Conservation (phyloP, 1,140 invertebrate genomes). For the Drosophila quadrilineata region DNA sequence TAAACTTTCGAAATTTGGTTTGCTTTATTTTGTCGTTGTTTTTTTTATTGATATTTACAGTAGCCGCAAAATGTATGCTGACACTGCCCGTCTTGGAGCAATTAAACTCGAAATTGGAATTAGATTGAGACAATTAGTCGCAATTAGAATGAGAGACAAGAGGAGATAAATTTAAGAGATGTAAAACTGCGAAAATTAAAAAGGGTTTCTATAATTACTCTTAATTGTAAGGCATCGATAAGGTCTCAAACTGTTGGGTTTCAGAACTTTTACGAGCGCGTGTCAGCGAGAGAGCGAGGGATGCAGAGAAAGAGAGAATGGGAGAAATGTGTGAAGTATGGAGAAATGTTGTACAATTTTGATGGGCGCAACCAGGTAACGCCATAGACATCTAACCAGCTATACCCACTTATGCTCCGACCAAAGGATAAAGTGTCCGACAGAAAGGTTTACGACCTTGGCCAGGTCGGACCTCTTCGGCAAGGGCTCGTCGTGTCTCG, state of each 20-base stretch:
- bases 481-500: slow-evolving; percentile 22
- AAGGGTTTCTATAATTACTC: slow-evolving; percentile 42
- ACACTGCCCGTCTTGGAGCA: not conserved
- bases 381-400: not conserved
- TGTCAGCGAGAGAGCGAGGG: slow-evolving; percentile 35
- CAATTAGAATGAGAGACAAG: slow-evolving; percentile 53
- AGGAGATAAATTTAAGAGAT: slow-evolving; percentile 13
- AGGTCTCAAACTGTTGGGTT: slow-evolving; percentile 10
- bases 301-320: slow-evolving; percentile 26
- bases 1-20: slow-evolving; percentile 6
- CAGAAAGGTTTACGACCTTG: slow-evolving; percentile 45
- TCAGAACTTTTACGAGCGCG: slow-evolving; percentile 62
- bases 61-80: slow-evolving; percentile 31
- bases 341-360: slow-evolving; percentile 1
- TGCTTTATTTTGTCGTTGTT: too few species aligned
- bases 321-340: slow-evolving; percentile 9
- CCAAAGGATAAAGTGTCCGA: too few species aligned
- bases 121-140: slow-evolving; percentile 58
- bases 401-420: too few species aligned
- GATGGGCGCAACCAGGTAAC: slow-evolving; percentile 37
- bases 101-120: slow-evolving; percentile 37
- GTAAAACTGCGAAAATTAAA: not conserved
- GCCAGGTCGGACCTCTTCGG: too few species aligned
- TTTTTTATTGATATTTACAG: slow-evolving; percentile 6
- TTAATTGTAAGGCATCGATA: slow-evolving; percentile 43